Evolutionary conservation across 2,113 vertebrate species (phyloP).

Genomic region (Coryphaenoides rupestris): DNA sequence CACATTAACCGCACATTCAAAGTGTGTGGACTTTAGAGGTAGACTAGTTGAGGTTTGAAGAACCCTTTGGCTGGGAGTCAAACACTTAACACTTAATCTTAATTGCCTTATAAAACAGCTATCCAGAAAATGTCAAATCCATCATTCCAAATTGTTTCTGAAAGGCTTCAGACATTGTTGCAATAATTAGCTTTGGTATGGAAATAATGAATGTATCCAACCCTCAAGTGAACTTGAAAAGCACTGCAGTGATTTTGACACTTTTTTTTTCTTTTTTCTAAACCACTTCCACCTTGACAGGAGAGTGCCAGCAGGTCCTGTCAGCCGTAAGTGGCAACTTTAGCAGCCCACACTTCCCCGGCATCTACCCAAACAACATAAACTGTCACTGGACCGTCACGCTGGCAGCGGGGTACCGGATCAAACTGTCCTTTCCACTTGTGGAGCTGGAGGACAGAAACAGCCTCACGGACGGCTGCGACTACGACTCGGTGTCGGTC

Average conservation of each 20-base stretch:
- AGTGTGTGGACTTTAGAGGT: neutral
- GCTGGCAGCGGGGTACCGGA: slow-evolving; percentile 74
- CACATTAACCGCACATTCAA: neutral
- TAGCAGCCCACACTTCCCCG: slow-evolving; percentile 88
- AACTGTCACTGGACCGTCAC: slow-evolving; percentile 89
- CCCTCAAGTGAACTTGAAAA: neutral
- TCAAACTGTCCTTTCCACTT: slow-evolving; percentile 85
- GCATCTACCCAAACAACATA: slow-evolving; percentile 94
- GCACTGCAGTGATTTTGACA: neutral
- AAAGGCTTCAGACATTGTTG: too few species aligned
- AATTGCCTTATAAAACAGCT: too few species aligned
- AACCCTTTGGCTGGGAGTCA: too few species aligned
- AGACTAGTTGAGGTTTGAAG: too few species aligned
- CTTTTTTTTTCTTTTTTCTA: neutral
- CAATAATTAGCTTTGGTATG: too few species aligned
- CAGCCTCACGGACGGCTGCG: slow-evolving; percentile 81
- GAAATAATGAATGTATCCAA: too few species aligned
- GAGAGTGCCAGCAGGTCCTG: slow-evolving; percentile 89
- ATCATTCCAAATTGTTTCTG: too few species aligned
- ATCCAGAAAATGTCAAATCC: neutral
- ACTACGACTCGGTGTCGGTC: slow-evolving; percentile 84
- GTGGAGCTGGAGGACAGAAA: slow-evolving; percentile 88
- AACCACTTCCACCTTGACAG: slow-evolving; percentile 56
- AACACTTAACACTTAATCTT: too few species aligned
- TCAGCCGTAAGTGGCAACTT: slow-evolving; percentile 83